Base-by-base conservation (phyloP, 1,140 invertebrate species). In the Nylanderia fulva region DNA sequence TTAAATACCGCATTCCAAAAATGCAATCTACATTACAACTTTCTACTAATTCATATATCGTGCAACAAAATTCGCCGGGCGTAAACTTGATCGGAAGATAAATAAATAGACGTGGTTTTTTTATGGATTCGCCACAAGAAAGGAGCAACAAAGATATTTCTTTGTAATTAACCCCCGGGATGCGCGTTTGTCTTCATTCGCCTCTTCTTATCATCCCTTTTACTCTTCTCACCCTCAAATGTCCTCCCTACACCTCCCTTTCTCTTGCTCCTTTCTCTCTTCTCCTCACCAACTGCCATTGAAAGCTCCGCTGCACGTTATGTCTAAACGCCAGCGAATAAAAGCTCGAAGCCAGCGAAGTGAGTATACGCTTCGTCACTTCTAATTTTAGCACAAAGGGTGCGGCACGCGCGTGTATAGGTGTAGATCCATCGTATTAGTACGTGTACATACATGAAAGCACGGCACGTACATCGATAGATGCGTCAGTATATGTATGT, bases 361-460 rank as follows among this genome's bases (percentile, higher is more conserved):
- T 91, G 91, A 92, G 91, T 93, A 91, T 88, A 91, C 89, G 90
- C 86, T 91, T 92, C 91, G 91, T 93, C 91, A 93, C 89, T 92
- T 93, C 92, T 92, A 93, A 93, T 91, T 93, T 93, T 93, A 93
- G 91, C 92, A 91, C 92, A 93, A 93, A 93, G 92, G 91, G 92
- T 92, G 91, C 86, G 91, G 54, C 87, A 83, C 18, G 54, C 58
- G 64, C 72, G 58, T 66, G 85, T 60, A 39, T 75, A n/a, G 9
- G 48, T 87, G 77, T 63, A 24, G 29, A 18, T 21, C 29, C 13
- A 3, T 79, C 39, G 76, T 61, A 58, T 80, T 58, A 61, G 42
- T 83, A 27, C 21, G 52, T 45, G 48, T 29, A 39, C 52, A 27
- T 54, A 24, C 33, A 48, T 33, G 33, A n/a, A 42, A 60, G 54